phyloP scores from a whole-genome alignment of 2,113 vertebrate species.

The Laticauda colubrina region DNA sequence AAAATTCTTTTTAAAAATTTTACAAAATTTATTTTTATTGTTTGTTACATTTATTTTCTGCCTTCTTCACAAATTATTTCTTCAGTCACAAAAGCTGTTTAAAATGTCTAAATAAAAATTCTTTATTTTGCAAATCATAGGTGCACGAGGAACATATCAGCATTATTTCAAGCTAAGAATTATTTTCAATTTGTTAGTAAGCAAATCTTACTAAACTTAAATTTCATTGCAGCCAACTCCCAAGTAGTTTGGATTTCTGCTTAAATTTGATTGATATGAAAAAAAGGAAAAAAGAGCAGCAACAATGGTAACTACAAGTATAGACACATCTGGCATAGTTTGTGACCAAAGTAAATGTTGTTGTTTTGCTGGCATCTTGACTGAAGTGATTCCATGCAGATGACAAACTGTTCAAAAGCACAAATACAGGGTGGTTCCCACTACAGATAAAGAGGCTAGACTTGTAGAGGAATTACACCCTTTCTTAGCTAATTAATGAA shows the following conservation, averaged over 20 bases:
- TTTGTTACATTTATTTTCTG: neutral
- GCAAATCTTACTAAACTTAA: neutral
- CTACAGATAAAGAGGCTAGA: neutral
- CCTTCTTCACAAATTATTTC: neutral
- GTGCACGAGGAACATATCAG: neutral
- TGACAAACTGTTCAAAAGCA: neutral
- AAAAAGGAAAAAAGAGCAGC: neutral
- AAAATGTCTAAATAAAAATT: neutral
- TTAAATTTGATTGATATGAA: neutral
- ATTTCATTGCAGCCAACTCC: neutral
- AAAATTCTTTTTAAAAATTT: neutral
- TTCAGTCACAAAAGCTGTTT: neutral
- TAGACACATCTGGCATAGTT: neutral
- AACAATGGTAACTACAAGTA: slow-evolving; percentile 14
- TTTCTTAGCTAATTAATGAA: neutral
- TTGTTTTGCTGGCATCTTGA: slow-evolving; percentile 34
- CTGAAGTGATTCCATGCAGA: slow-evolving; percentile 20
- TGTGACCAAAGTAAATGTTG: neutral
- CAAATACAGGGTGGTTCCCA: neutral
- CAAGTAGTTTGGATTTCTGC: neutral
- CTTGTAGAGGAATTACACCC: neutral
- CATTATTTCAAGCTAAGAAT: neutral
- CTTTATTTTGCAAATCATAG: neutral
- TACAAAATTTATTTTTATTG: neutral
- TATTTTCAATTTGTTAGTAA: neutral